These are phyloP conservation scores for Lateolabrax maculatus DNA, from an alignment of 2,797 vertebrate genomes.

Conservation along the genomic window DNA sequence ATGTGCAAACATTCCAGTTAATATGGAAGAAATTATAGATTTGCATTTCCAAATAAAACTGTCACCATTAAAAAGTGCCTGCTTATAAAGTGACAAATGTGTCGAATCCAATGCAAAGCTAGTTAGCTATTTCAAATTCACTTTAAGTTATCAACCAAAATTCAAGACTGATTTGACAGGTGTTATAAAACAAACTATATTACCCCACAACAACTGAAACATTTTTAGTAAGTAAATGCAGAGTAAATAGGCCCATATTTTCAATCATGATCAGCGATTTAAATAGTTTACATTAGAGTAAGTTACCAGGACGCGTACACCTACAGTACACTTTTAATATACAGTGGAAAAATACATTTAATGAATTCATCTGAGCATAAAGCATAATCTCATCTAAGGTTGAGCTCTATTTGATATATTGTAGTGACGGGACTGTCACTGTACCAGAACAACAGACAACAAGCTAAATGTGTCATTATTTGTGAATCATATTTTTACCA, in stretches of 20 bases:
- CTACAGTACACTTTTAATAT: background rate
- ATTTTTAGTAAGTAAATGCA: background rate
- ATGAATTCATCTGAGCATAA: background rate
- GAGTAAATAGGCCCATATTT: background rate
- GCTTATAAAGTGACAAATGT: background rate
- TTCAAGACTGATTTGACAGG: background rate
- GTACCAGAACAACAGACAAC: background rate
- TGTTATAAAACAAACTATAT: background rate
- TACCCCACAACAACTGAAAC: background rate
- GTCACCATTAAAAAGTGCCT: slow-evolving; percentile 7
- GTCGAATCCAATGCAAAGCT: slow-evolving; percentile 10
- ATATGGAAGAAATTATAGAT: slow-evolving; percentile 15
- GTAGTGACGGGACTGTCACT: background rate
- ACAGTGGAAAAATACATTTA: background rate
- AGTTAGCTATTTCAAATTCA: background rate
- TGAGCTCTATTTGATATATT: slow-evolving; percentile 4
- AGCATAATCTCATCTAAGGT: background rate
- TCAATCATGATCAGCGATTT: background rate
- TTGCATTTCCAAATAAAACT: slow-evolving; percentile 13
- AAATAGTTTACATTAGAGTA: background rate
- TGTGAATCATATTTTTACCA: background rate
- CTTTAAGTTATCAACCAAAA: background rate
- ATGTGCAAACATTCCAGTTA: slow-evolving; percentile 57
- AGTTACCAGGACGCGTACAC: background rate
- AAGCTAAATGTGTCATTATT: background rate